Evolutionary conservation across 1,140 invertebrate genomes (phyloP), one percentile per base, ranked within the genome.

Genomic region (Metaphire vulgaris): DNA sequence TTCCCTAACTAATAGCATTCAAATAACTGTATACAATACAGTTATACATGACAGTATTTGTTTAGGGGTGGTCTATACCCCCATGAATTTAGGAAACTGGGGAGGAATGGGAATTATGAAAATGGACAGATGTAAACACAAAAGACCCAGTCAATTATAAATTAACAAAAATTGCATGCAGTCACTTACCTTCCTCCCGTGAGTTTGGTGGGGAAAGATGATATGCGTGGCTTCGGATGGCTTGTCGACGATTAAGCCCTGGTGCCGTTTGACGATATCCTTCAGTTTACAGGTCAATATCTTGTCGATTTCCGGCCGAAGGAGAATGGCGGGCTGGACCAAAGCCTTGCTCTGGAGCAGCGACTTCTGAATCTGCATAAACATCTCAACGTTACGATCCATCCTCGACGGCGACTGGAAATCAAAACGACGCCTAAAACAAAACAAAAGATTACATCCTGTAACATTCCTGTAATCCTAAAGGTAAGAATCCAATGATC

Each of bases 381-480:
- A 92, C 91, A 99, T 92, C 84, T 98, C 95, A 69, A 97, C 91
- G 82, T 96, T 93, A 77, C 94, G 89, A 83, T 98, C 95, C 86
- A 95, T 91, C 65, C 94, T 90, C 16, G 93, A 93, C 2, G 93
- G 92, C 80, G 93, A 95, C 89, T 92, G 86, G 79, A 90, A 90
- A 79, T 88, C 87, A 77, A 88, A 87, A 67, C 86, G 79, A 33
- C 87, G 79, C 85, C 81, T 86, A 79, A 34, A 77, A 77, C 68
- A 79, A 79, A 33, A 79, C 68, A 66, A 21, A 56, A 56, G 41
- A 56, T 56, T 56, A 12, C 41, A 12, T 12, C 41, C 6, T 56
- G 6, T 56, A 6, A 56, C 41, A 56, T 56, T 56, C 41, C n/a
- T n/a, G n/a, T n/a, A n/a, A n/a, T n/a, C n/a, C n/a, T n/a, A n/a